Base-by-base conservation (phyloP, 2,797 vertebrate genomes). In the Hipposideros larvatus region DNA sequence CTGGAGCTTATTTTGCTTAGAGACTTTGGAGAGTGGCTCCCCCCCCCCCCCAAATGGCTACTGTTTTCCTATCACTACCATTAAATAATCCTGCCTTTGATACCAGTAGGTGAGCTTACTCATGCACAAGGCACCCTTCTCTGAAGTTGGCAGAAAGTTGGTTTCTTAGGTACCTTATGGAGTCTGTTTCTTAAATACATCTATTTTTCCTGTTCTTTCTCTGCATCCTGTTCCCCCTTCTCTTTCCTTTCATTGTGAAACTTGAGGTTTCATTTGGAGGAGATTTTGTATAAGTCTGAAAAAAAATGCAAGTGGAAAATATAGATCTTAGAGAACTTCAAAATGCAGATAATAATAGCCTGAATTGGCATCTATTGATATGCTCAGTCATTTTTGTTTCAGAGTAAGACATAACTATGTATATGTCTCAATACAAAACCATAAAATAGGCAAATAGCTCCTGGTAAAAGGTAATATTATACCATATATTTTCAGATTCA, bases 261-360 rank as follows among this genome's bases (percentile, higher is more conserved):
- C 14, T 71, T 75, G 31, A 84, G 31, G n/a, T 92, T 92, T 66
- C 84, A 41, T 70, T 84, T 80, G 41, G 61, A 79, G 63, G 90
- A 94, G 31, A 88, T 90, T 87, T 61, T 24, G 26, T 53, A 37
- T 83, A 94, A 63, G 31, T 28, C 28, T 90, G 41, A 75, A 74
- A 96, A 90, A 68, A 83, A 91, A 51, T 77, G 48, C 26, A 85
- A 57, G 41, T 77, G 70, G 73, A 41, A 68, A 91, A 24, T 73
- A 13, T 31, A 55, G 15, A 10, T 74, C 11, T 90, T 57, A 3
- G 14, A 53, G 46, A 41, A 88, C 21, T 90, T 61, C 6, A 21
- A 57, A 34, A 85, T 51, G 11, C n/a, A 78, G 5, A 57, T 37
- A 15, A 11, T 7, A 28, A 26, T 11, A 57, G 34, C 16, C 48